Percentiles rank a stretch among this genome's conserved stretches.
phyloP scores from a whole-genome alignment of 2,797 vertebrate genomes.

The Fringilla coelebs region DNA sequence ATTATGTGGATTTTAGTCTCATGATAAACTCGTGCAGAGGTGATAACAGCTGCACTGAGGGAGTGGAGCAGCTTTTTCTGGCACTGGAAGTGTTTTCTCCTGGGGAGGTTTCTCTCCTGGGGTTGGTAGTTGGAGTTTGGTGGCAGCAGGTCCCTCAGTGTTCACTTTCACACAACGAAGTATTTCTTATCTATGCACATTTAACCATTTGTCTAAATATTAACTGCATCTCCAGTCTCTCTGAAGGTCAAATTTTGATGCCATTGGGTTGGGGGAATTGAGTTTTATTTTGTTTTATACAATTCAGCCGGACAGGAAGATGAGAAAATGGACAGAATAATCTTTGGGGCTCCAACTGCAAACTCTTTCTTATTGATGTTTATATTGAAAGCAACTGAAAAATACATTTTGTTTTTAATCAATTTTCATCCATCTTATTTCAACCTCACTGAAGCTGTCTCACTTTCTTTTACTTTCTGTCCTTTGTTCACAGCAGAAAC shows the following conservation, averaged over 20 bases:
- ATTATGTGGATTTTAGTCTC: neutral
- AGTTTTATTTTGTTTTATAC: neutral
- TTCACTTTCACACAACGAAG: neutral
- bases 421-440: neutral
- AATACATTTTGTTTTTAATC: neutral
- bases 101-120: neutral
- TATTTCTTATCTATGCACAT: neutral
- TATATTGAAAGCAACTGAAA: neutral
- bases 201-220: neutral
- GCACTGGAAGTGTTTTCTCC: neutral
- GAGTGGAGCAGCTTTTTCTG: neutral
- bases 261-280: neutral
- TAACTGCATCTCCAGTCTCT: neutral
- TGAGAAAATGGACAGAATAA: neutral
- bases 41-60: neutral
- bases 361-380: neutral
- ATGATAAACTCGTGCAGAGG: neutral
- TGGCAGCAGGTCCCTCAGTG: neutral
- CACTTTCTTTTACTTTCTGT: neutral
- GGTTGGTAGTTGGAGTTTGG: neutral
- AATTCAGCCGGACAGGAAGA: neutral
- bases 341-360: neutral
- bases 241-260: neutral
- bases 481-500: conserved; percentile 1
- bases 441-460: neutral